A percentile compares a stretch with the other conserved stretches of the same genome.
Evolutionary conservation across 2,113 vertebrate genomes (phyloP).

Genomic region (Setophaga coronata): DNA sequence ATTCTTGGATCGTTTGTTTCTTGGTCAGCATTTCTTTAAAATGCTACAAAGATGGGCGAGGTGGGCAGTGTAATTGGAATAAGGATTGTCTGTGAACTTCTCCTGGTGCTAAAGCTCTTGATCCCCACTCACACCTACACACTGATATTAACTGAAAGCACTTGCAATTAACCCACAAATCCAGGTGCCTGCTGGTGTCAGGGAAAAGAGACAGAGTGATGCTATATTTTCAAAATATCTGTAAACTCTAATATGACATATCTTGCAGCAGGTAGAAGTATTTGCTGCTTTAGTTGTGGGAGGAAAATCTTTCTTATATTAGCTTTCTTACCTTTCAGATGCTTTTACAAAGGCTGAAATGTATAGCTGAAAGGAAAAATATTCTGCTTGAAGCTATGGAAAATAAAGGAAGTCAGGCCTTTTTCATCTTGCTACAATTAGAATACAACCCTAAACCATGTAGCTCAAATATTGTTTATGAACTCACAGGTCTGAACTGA

Average conservation of each 20-base stretch:
- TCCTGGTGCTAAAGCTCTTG: neutral
- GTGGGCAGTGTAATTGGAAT: neutral
- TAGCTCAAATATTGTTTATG: conserved; percentile 1
- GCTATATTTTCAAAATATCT: conserved; percentile 45
- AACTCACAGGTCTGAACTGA: neutral
- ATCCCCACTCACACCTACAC: neutral
- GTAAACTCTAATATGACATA: conserved; percentile 29
- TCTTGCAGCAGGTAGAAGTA: neutral
- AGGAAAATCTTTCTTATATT: conserved; percentile 39
- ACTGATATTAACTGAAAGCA: neutral
- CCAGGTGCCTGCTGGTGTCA: neutral
- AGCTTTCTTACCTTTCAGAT: conserved; percentile 2
- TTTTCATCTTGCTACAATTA: conserved; percentile 54
- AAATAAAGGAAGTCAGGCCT: neutral
- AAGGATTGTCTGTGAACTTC: neutral
- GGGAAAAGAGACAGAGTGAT: neutral
- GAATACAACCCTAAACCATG: neutral
- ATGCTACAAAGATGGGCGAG: neutral
- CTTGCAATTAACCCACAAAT: conserved; percentile 15
- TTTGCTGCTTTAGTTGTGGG: neutral
- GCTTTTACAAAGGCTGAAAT: conserved; percentile 13
- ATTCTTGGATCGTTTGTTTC: neutral
- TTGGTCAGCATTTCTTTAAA: neutral
- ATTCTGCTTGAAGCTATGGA: neutral
- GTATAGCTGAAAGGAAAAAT: neutral